Base-by-base conservation (phyloP, 2,113 vertebrate species). In the Fulmarus glacialis region DNA sequence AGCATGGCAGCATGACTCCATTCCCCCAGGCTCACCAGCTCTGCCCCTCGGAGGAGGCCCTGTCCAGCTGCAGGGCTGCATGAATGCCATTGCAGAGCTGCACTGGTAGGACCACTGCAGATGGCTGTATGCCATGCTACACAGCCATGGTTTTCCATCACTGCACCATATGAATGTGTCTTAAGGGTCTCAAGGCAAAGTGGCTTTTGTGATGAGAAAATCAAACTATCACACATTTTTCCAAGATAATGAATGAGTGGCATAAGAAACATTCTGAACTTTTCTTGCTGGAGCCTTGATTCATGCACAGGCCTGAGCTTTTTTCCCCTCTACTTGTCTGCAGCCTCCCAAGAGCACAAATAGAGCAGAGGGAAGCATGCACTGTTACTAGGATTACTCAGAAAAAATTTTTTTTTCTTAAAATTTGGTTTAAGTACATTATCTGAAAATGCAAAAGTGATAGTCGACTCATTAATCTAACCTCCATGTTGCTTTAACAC, bases 161-260 rank as follows among this genome's bases (percentile, higher is more conserved):
- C 23, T 4, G 20, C 12, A 27, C 36, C 1, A 0, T 6, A 16
- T 15, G 8, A 29, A 47, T 4, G 6, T 7, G 12, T 15, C 66
- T 60, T 47, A 12, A 47, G 34, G 12, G 16, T 55, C 67, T n/a
- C 42, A 48, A 70, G 45, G 32, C 13, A 68, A 52, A 36, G 45
- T 16, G 38, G 45, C 23, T 78, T 68, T 36, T n/a, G 26, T 36
- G 29, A 42, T n/a, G 52, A 63, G 48, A 73, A 55, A 50, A 87
- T 70, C 21, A 9, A 72, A 56, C 42, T 9, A 30, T 30, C 34
- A 40, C 42, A 40, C 10, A 2, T 26, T 64, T 81, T 81, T 48
- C 42, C 30, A 58, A 58, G 26, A 36, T 26, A 50, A 50, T 32
- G 20, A 81, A 42, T 58, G 45, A 50, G 36, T 30, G 24, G 30